Percentiles rank a stretch among this genome's conserved stretches.
Conservation (phyloP, 2,113 vertebrate species). For the Mobula birostris region DNA sequence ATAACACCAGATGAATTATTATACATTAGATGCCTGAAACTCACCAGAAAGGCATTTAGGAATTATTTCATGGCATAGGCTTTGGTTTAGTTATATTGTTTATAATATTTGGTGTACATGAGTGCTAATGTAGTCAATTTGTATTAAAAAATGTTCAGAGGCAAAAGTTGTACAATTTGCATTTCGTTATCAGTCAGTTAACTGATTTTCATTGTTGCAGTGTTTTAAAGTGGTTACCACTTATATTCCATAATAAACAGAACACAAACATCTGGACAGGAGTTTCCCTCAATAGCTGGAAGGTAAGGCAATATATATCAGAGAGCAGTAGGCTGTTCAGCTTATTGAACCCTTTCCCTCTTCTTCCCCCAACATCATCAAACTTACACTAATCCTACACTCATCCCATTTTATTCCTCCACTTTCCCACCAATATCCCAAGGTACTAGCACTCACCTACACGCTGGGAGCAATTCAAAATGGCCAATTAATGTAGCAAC, state of each 20-base stretch:
- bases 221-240: background rate
- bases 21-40: constrained; percentile 4
- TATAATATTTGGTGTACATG: background rate
- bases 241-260: background rate
- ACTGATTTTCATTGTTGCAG: background rate
- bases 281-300: background rate
- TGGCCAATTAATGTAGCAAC: too few relatives aligned
- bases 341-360: too few relatives aligned
- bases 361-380: too few relatives aligned
- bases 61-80: background rate
- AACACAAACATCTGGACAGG: background rate
- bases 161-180: background rate
- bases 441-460: too few relatives aligned
- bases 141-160: background rate
- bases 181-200: background rate
- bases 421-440: too few relatives aligned
- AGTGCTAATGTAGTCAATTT: background rate
- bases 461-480: too few relatives aligned
- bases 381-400: too few relatives aligned
- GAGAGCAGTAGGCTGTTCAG: too few relatives aligned
- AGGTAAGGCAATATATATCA: too few relatives aligned
- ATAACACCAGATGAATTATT: background rate
- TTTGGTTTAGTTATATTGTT: background rate
- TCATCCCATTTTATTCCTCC: too few relatives aligned
- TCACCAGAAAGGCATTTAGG: background rate